These are phyloP conservation scores for Iguana delicatissima DNA, from an alignment of 2,797 vertebrate genomes.

Conservation along the genomic window DNA sequence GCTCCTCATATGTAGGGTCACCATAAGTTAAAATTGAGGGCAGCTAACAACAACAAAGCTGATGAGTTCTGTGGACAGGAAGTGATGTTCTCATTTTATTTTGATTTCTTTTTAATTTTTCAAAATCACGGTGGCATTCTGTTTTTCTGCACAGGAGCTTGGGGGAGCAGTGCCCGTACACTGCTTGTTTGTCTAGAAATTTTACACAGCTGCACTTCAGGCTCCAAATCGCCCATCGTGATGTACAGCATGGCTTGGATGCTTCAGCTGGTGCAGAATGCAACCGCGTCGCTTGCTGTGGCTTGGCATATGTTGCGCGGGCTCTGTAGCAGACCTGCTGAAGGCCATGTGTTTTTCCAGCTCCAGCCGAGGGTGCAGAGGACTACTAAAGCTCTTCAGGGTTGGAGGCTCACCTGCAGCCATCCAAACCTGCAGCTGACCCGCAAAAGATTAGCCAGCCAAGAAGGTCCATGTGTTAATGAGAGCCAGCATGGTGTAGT, in stretches of 20 bases:
- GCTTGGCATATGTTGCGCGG: neutral
- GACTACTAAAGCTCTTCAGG: neutral
- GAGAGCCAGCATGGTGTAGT: too few species aligned
- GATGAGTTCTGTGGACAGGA: neutral
- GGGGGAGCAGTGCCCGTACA: neutral
- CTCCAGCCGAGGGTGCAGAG: neutral
- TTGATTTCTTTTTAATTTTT: neutral
- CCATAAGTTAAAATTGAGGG: too few species aligned
- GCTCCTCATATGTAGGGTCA: too few species aligned
- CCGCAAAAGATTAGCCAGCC: too few species aligned
- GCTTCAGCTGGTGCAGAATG: neutral
- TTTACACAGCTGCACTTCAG: neutral
- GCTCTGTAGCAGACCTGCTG: neutral
- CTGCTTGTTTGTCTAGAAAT: neutral
- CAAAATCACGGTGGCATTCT: neutral
- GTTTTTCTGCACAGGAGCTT: neutral
- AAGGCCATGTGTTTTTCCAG: neutral
- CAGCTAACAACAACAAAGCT: too few species aligned
- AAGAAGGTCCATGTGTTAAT: too few species aligned
- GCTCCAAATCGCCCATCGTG: neutral
- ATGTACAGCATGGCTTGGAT: neutral
- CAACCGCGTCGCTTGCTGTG: neutral
- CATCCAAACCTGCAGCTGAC: too few species aligned
- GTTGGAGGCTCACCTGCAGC: too few species aligned
- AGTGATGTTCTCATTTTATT: neutral